phyloP scores from a whole-genome alignment of 1,140 invertebrate genomes.

The Sipha flava region DNA sequence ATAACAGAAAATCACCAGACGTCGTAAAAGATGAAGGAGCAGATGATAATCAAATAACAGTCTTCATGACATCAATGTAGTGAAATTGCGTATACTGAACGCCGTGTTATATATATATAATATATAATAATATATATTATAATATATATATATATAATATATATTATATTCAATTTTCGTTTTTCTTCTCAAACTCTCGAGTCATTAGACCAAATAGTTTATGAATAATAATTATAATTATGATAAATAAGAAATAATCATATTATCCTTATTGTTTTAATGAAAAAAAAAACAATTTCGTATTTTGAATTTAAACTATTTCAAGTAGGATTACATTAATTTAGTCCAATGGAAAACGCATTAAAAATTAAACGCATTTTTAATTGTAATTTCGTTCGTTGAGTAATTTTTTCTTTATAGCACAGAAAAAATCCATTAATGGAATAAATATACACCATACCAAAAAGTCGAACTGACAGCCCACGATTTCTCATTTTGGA shows the following conservation, averaged over 20 bases:
- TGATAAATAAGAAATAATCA: no score
- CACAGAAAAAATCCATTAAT: background rate
- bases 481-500: background rate
- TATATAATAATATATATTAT: no score
- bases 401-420: background rate
- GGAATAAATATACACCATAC: background rate
- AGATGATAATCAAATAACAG: no score
- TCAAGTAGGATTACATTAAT: background rate
- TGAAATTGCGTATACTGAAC: background rate
- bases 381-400: background rate
- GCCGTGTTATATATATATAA: no score
- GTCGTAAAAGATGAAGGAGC: no score
- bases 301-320: background rate
- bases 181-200: no score
- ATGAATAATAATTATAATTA: no score
- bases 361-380: background rate
- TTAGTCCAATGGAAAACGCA: background rate
- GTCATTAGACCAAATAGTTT: no score
- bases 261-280: no score
- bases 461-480: background rate
- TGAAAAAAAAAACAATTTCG: background rate
- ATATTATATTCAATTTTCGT: no score
- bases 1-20: no score
- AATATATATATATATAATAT: no score
- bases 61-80: background rate